Percentiles rank a stretch among this genome's conserved stretches.
These are phyloP conservation scores for Andrena cerasifolii DNA, from an alignment of 1,140 invertebrate genomes.

Conservation along the genomic window DNA sequence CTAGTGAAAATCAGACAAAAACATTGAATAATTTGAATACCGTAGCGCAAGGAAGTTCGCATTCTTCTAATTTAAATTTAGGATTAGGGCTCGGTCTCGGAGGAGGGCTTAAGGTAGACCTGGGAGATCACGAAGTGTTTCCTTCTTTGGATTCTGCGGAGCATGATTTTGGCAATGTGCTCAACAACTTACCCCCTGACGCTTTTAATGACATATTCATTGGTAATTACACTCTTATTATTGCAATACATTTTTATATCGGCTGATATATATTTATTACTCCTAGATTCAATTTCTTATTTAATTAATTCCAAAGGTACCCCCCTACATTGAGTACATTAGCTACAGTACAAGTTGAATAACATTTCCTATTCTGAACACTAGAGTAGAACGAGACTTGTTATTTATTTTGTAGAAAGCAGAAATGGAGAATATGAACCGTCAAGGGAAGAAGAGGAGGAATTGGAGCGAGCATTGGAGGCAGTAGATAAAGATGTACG, in stretches of 20 bases:
- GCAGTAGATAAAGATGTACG: constrained; percentile 91
- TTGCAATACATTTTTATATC: constrained; percentile 14
- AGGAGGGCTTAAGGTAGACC: constrained; percentile 76
- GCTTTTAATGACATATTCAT: constrained; percentile 95
- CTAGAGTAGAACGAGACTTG: background rate
- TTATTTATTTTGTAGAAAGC: constrained; percentile 83
- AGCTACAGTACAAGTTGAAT: no score
- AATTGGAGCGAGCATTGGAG: constrained; percentile 91
- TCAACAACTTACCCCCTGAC: constrained; percentile 94
- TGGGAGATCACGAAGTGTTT: constrained; percentile 82
- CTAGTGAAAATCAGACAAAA: constrained; percentile 75
- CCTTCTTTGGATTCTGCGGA: constrained; percentile 87
- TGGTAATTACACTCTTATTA: constrained; percentile 82
- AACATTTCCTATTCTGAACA: background rate
- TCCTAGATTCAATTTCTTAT: background rate
- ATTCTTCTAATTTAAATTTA: constrained; percentile 69
- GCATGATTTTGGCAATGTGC: constrained; percentile 93
- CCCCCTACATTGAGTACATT: no score
- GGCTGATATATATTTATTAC: constrained; percentile 2
- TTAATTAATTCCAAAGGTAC: background rate
- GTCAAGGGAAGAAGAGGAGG: constrained; percentile 91
- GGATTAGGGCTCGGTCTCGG: constrained; percentile 77
- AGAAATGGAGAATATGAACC: constrained; percentile 88
- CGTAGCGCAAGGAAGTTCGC: constrained; percentile 72
- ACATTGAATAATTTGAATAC: constrained; percentile 78